These are phyloP conservation scores for Eospalax fontanierii DNA, from an alignment of 2,797 vertebrate genomes.

Conservation along the genomic window DNA sequence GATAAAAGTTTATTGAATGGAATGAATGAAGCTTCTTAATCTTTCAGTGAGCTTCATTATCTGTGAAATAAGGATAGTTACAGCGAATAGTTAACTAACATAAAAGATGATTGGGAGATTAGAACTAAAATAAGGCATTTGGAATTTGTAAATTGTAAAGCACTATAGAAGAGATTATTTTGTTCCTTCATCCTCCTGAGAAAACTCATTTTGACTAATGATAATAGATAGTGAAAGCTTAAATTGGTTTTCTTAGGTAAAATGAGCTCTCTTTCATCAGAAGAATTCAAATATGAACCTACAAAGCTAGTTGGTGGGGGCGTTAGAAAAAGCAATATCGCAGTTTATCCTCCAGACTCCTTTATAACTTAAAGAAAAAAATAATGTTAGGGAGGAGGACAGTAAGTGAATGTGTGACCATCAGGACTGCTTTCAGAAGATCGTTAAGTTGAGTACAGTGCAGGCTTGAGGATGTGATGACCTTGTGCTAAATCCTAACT, in stretches of 20 bases:
- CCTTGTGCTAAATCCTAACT: background rate
- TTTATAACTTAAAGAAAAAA: background rate
- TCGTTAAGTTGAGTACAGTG: background rate
- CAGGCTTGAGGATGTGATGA: background rate
- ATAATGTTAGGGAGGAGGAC: background rate
- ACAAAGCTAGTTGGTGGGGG: background rate
- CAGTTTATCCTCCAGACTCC: background rate
- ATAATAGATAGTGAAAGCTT: background rate
- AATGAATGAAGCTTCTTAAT: background rate
- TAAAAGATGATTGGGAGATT: background rate
- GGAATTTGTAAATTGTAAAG: constrained; percentile 36
- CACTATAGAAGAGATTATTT: background rate
- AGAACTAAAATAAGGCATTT: constrained; percentile 12
- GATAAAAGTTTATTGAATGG: background rate
- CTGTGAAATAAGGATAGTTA: background rate
- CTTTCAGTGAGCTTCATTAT: background rate
- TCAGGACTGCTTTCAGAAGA: background rate
- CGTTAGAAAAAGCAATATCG: background rate
- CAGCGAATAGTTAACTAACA: background rate
- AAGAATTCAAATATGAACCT: constrained; percentile 5
- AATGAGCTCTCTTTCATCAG: background rate
- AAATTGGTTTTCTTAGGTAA: constrained; percentile 46
- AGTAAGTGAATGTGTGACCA: background rate
- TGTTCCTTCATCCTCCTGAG: background rate
- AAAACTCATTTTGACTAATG: background rate